phyloP scores from a whole-genome alignment of 1,140 invertebrate species.

The Macrostomum lignano region DNA sequence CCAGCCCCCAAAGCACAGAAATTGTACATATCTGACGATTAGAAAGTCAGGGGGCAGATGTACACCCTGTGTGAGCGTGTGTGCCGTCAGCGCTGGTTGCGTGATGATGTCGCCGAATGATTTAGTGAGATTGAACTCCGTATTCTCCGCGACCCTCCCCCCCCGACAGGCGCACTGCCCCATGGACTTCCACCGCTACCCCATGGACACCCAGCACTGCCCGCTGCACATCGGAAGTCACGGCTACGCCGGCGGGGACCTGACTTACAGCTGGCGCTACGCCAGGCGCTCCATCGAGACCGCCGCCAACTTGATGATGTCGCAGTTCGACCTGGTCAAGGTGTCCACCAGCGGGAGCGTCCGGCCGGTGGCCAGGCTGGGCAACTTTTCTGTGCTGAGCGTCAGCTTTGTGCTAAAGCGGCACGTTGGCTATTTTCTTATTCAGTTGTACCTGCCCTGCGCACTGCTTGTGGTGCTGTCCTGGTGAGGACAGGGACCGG shows the following conservation, averaged over 20 bases:
- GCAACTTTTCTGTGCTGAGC: constrained; percentile 6
- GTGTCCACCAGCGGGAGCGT: not conserved
- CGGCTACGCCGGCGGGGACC: constrained; percentile 24
- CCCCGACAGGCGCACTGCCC: constrained; percentile 11
- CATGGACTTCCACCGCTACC: constrained; percentile 44
- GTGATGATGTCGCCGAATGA: too few relatives aligned
- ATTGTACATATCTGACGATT: too few relatives aligned
- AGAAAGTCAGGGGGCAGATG: too few relatives aligned
- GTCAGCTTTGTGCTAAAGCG: constrained; percentile 18
- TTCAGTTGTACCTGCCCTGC: constrained; percentile 71
- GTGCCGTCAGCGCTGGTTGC: too few relatives aligned
- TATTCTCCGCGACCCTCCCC: too few relatives aligned
- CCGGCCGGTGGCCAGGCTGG: too few relatives aligned
- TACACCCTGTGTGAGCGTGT: too few relatives aligned
- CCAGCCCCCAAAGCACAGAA: too few relatives aligned
- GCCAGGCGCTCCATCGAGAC: constrained; percentile 13
- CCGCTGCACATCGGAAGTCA: constrained; percentile 70
- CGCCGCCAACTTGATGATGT: constrained; percentile 17
- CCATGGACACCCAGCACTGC: constrained; percentile 71
- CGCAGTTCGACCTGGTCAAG: constrained; percentile 26
- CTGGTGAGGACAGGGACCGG: too few relatives aligned
- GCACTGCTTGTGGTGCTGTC: constrained; percentile 69
- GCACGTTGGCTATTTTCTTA: constrained; percentile 66
- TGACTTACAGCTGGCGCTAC: constrained; percentile 24
- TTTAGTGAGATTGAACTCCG: too few relatives aligned